These are phyloP conservation scores for Periophthalmodon schlosseri DNA, from an alignment of 2,113 vertebrate species.

Conservation along the genomic window DNA sequence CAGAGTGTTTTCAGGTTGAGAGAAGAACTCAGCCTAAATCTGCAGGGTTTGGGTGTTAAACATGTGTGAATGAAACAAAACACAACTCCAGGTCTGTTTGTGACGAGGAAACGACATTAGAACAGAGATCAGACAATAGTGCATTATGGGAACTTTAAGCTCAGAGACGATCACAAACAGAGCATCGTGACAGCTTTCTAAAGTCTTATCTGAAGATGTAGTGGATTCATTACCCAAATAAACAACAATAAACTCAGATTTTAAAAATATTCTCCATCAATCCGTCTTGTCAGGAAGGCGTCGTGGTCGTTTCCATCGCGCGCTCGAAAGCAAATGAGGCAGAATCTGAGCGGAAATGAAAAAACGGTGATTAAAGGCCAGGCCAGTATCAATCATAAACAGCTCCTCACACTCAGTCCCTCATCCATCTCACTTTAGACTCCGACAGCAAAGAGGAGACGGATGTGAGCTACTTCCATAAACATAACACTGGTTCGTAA, in stretches of 20 bases:
- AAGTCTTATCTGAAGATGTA: slow-evolving; percentile 17
- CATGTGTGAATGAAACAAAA: too few relatives aligned
- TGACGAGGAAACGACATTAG: too few relatives aligned
- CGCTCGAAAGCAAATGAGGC: slow-evolving; percentile 49
- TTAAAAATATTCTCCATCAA: slow-evolving; percentile 37
- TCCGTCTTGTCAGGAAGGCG: slow-evolving; percentile 14
- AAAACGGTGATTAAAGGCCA: slow-evolving; percentile 55
- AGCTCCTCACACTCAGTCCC: slow-evolving; percentile 17
- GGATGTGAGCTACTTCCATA: slow-evolving; percentile 45
- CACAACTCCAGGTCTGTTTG: too few relatives aligned
- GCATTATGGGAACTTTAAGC: too few relatives aligned
- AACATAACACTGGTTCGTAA: background rate
- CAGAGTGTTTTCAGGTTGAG: too few relatives aligned
- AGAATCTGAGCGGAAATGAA: slow-evolving; percentile 60
- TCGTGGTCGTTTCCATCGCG: slow-evolving; percentile 35
- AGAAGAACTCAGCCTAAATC: too few relatives aligned
- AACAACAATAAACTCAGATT: slow-evolving; percentile 40
- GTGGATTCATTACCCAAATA: slow-evolving; percentile 27
- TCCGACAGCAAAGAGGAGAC: slow-evolving; percentile 49
- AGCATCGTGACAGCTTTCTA: background rate
- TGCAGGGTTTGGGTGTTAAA: too few relatives aligned
- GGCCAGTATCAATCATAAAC: slow-evolving; percentile 48
- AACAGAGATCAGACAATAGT: too few relatives aligned
- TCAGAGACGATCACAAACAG: background rate
- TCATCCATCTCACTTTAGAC: slow-evolving; percentile 63